A percentile compares a stretch with the other conserved stretches of the same genome.
Evolutionary conservation across 2,888 invertebrate species (phyloP).

Genomic region (Mesorhabditis spiculigera): DNA sequence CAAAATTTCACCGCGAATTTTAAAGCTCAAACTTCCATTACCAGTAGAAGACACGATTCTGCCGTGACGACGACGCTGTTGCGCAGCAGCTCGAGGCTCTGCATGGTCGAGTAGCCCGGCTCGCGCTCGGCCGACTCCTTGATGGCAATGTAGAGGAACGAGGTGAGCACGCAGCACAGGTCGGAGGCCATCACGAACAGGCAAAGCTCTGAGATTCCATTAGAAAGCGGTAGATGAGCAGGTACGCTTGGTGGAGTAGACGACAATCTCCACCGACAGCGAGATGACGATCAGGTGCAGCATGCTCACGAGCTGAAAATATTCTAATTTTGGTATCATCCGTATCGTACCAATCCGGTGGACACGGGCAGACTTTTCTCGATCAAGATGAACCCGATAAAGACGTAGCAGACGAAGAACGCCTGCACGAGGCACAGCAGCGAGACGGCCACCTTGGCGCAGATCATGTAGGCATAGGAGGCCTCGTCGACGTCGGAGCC

Average conservation of each 20-base stretch:
- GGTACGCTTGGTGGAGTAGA: neutral
- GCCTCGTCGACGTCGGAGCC: too few relatives aligned
- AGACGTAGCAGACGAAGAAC: neutral
- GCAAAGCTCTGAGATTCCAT: neutral
- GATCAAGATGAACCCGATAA: neutral
- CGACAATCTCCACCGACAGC: neutral
- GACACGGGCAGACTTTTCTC: neutral
- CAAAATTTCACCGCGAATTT: too few relatives aligned
- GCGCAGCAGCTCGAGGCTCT: neutral
- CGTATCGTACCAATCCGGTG: neutral
- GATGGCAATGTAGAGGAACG: constrained; percentile 2
- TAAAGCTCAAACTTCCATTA: neutral
- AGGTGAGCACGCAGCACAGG: neutral
- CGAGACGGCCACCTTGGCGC: neutral
- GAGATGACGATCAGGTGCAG: neutral
- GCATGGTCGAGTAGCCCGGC: too few relatives aligned
- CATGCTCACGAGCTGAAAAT: neutral
- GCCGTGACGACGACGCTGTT: neutral
- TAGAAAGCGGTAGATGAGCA: neutral
- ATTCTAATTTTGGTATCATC: neutral
- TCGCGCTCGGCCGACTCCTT: neutral
- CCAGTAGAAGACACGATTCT: neutral
- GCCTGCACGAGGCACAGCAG: neutral
- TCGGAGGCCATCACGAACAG: neutral
- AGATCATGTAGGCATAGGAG: neutral